Percentiles rank a stretch among this genome's conserved stretches.
Conservation (phyloP, 2,113 vertebrate genomes). For the Halcyon malimbica region DNA sequence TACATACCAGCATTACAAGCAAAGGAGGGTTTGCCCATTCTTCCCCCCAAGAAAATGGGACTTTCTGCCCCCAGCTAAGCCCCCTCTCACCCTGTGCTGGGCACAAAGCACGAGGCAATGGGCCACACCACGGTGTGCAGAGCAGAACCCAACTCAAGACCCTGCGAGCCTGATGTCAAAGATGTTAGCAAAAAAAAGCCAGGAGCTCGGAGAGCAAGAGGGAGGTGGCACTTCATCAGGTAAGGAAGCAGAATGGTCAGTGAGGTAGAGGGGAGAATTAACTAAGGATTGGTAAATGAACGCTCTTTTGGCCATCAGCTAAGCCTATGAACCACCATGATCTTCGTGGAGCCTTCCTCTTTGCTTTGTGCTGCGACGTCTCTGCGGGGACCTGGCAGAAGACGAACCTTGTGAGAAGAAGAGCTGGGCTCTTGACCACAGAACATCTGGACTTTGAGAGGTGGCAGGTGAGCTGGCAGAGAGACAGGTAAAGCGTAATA, state of each 20-base stretch:
- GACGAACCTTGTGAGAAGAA: not conserved
- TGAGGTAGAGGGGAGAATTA: not conserved
- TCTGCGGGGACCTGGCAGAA: not conserved
- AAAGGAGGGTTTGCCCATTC: not conserved
- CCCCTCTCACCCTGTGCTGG: not conserved
- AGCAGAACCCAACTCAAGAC: not conserved
- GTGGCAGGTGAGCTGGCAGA: not conserved
- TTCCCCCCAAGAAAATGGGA: not conserved
- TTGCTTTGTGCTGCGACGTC: rapidly evolving
- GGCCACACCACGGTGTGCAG: rapidly evolving
- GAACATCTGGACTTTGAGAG: not conserved
- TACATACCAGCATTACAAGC: not conserved
- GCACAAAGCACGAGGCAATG: not conserved
- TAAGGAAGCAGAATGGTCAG: not conserved
- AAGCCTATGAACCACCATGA: rapidly evolving
- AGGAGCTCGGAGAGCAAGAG: not conserved
- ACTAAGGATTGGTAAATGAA: not conserved
- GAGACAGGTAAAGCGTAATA: not conserved
- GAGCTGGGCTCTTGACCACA: not conserved
- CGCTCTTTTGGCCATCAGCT: not conserved
- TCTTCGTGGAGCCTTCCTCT: not conserved
- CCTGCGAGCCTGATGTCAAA: rapidly evolving
- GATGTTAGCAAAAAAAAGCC: not conserved
- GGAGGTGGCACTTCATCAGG: not conserved
- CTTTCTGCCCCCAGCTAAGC: not conserved